These are phyloP conservation scores for Onthophagus sagittarius DNA, from an alignment of 2,888 invertebrate genomes.

Conservation along the genomic window DNA sequence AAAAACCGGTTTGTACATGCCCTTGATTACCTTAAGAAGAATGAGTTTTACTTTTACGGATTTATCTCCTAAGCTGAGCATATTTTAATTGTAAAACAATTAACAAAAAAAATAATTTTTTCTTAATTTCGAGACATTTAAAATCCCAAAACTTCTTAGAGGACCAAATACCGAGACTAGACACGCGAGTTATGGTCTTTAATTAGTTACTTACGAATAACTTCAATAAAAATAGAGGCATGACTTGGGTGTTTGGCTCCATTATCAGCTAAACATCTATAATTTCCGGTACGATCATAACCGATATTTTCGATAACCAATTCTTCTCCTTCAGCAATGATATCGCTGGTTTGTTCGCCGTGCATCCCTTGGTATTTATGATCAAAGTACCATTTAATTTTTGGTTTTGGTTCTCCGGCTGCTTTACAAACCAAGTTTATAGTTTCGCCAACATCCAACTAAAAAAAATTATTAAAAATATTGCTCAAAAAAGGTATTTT, in stretches of 20 bases:
- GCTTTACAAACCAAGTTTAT: not conserved
- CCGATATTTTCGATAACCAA: not conserved
- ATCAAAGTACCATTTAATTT: constrained; percentile 8
- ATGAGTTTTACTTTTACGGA: too few species aligned
- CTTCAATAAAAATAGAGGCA: not conserved
- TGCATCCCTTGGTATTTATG: not conserved
- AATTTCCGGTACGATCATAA: constrained; percentile 1
- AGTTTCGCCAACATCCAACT: not conserved
- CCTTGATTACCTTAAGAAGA: too few species aligned
- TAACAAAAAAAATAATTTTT: too few species aligned
- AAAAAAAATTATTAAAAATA: not conserved
- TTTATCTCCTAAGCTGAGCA: too few species aligned
- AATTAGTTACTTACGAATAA: constrained; percentile 1
- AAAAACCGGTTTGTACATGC: too few species aligned
- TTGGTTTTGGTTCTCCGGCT: not conserved
- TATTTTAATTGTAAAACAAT: too few species aligned
- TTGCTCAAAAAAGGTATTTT: too few species aligned
- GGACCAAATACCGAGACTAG: too few species aligned
- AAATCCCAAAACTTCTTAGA: too few species aligned
- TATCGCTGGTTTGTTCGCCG: not conserved
- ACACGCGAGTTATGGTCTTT: too few species aligned
- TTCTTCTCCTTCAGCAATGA: not conserved
- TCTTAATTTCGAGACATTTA: too few species aligned
- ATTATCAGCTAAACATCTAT: constrained; percentile 8
- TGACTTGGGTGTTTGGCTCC: not conserved